Evolutionary conservation across 35 echinoderm and acorn worm genomes (phyloP), one percentile per base, ranked within the genome.

Genomic region (Nesometra sesokonis): DNA sequence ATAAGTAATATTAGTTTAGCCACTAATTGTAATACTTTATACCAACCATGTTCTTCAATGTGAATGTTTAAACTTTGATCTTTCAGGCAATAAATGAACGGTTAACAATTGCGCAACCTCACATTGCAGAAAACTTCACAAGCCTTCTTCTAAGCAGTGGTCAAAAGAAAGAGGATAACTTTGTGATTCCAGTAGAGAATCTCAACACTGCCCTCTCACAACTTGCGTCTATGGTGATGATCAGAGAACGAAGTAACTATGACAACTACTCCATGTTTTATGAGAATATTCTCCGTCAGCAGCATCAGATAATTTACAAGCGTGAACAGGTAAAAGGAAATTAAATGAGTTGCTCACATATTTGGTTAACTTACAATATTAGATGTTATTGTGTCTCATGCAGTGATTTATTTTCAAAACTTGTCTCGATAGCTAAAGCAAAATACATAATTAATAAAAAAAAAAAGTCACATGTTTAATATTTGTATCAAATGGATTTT

Each of bases 201-300:
- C 88, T 99, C 31, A 94, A 99, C 47, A 82, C 67, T 0, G 87
- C 96, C 33, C 90, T 99, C 13, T 79, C 93, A 9, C 36, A 67
- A 31, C 82, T 99, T 33, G 84, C 92, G 27, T 93, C 37, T 78
- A 93, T 37, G 77, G 57, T 87, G 27, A 99, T 99, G 96, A 15
- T 32, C 17, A 89, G 93, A 77, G 96, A 94, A 57, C 90, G 84
- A 76, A 93, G 87, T 79, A 99, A 91, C 79, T 99, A 90, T 85
- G 96, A 99, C 52, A 94, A 89, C 23, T 99, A 99, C 33, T 99
- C 96, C 52, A 99, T 99, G 96, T 99, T 92, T 86, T 99, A 99
- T 86, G 96, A 99, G 78, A 97, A 94, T 36, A 85, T 99, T 0
- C 47, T 99, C 13, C 88, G 96, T 82, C 96, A 99, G 34, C 90